Evolutionary conservation across 2,888 invertebrate species (phyloP).

Genomic region (Chymomyza caudatula): DNA sequence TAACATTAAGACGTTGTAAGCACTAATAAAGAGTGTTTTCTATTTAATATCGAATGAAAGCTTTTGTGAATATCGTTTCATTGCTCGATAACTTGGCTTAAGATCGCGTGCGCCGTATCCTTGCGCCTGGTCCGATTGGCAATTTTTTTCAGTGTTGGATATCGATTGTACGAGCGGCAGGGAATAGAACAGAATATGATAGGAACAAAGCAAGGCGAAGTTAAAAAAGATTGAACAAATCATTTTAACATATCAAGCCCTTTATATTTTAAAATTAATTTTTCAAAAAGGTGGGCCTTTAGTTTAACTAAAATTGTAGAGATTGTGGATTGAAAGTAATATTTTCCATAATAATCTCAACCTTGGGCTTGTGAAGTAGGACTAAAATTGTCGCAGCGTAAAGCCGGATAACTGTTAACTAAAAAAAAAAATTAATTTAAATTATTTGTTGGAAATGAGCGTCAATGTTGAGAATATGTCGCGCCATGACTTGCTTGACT

Average conservation of each 20-base stretch:
- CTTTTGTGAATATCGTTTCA: too few relatives aligned
- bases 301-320: too few relatives aligned
- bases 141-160: not conserved
- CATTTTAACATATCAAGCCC: too few relatives aligned
- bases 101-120: not conserved
- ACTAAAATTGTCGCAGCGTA: not conserved
- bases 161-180: not conserved
- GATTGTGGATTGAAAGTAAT: too few relatives aligned
- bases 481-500: constrained; percentile 97
- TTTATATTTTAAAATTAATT: not conserved
- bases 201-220: not conserved
- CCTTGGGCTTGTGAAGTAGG: not conserved
- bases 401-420: too few relatives aligned
- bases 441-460: too few relatives aligned
- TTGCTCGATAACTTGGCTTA: not conserved
- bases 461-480: constrained; percentile 90
- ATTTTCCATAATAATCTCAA: too few relatives aligned
- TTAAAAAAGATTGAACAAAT: not conserved
- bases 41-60: not conserved
- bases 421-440: not conserved
- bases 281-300: too few relatives aligned
- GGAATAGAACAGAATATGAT: not conserved
- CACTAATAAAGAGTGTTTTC: constrained; percentile 13
- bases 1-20: constrained; percentile 52
- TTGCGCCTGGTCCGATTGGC: not conserved